Percentiles rank a stretch among this genome's conserved stretches.
phyloP scores from a whole-genome alignment of 2,113 vertebrate species.

The Rana temporaria region DNA sequence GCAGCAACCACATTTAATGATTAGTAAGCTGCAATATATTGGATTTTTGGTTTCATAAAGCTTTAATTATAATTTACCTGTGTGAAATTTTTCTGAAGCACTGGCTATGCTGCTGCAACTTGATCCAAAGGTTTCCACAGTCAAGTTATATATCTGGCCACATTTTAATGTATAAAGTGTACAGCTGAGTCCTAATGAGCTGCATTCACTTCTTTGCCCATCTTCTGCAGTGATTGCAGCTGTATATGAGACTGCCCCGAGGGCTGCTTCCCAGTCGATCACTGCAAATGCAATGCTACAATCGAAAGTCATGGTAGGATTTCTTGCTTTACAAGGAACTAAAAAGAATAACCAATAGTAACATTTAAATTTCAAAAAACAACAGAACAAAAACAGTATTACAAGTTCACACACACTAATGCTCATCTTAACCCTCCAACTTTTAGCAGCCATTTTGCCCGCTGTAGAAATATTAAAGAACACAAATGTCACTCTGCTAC shows the following conservation, averaged over 20 bases:
- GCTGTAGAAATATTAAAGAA: too few species aligned
- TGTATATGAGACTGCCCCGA: slow-evolving; percentile 67
- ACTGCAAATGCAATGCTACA: slow-evolving; percentile 70
- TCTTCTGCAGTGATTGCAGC: slow-evolving; percentile 61
- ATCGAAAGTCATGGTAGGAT: slow-evolving; percentile 64
- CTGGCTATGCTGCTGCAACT: slow-evolving; percentile 2
- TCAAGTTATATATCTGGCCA: slow-evolving; percentile 68
- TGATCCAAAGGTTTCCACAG: slow-evolving; percentile 55
- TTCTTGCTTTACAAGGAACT: slow-evolving; percentile 74
- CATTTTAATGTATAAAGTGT: slow-evolving; percentile 67
- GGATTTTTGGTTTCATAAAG: too few species aligned
- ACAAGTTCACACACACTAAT: too few species aligned
- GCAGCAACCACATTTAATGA: too few species aligned
- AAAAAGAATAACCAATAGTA: not conserved
- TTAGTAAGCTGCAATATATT: too few species aligned
- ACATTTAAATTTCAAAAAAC: too few species aligned
- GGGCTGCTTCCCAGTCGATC: slow-evolving; percentile 69
- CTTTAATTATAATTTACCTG: not conserved
- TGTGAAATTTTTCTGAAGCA: not conserved
- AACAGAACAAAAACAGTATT: too few species aligned
- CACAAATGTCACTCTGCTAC: too few species aligned
- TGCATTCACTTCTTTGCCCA: slow-evolving; percentile 56
- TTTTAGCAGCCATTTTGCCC: too few species aligned
- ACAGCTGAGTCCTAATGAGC: slow-evolving; percentile 63
- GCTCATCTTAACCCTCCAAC: too few species aligned